phyloP scores from a whole-genome alignment of 2,113 vertebrate species.

The Pseudorasbora parva region DNA sequence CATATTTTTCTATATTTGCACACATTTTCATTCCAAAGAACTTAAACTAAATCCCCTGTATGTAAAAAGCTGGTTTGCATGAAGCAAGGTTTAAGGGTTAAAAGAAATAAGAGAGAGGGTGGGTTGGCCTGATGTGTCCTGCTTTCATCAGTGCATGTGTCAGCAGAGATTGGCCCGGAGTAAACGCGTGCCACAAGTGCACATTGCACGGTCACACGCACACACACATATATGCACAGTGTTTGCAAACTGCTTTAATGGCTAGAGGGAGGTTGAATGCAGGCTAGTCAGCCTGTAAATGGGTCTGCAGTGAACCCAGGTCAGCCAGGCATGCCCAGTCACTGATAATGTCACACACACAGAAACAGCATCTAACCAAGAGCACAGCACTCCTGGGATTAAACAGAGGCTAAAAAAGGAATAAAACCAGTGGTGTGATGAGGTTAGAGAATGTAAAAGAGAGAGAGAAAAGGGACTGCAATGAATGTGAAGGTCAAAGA shows the following conservation, averaged over 20 bases:
- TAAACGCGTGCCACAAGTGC: constrained; percentile 42
- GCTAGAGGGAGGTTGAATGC: constrained; percentile 58
- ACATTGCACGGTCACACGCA: constrained; percentile 41
- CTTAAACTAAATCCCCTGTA: not conserved
- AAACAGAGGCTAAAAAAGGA: constrained; percentile 13
- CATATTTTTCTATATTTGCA: not conserved
- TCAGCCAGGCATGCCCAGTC: constrained; percentile 60
- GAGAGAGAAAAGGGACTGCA: constrained; percentile 36
- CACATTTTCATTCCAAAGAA: not conserved
- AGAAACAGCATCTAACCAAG: constrained; percentile 32
- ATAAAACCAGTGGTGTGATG: constrained; percentile 30
- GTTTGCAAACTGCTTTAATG: constrained; percentile 56
- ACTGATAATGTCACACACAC: constrained; percentile 52
- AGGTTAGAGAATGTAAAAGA: constrained; percentile 66
- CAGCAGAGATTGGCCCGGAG: constrained; percentile 42
- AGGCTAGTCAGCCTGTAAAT: constrained; percentile 63
- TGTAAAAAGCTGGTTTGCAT: not conserved
- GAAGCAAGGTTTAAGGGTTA: constrained; percentile 13
- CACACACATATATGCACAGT: constrained; percentile 35
- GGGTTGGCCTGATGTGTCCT: constrained; percentile 59
- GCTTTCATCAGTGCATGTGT: constrained; percentile 56
- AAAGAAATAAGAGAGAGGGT: constrained; percentile 10
- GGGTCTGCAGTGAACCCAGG: constrained; percentile 69
- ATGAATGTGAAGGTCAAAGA: not conserved
- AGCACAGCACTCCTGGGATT: constrained; percentile 60